phyloP scores from a whole-genome alignment of 2,113 vertebrate genomes.

The Nycticryphes semicollaris region DNA sequence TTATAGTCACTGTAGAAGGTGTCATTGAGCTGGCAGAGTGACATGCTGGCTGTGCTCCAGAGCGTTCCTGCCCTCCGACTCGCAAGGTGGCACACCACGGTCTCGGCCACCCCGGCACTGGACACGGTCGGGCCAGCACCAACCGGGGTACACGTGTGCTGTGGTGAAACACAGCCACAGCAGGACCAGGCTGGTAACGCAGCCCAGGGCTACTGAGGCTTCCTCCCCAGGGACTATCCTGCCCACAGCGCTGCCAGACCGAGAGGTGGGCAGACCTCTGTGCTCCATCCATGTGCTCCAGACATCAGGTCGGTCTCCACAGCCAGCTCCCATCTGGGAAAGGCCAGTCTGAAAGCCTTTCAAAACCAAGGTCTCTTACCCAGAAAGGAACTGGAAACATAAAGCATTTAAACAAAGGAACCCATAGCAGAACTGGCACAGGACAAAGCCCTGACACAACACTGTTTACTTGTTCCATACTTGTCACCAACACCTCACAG shows the following conservation, averaged over 20 bases:
- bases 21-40: neutral
- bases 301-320: fast-evolving
- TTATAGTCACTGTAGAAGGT: neutral
- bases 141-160: fast-evolving
- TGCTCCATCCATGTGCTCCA: fast-evolving
- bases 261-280: fast-evolving
- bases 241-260: fast-evolving
- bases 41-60: fast-evolving
- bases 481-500: neutral
- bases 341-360: too few relatives aligned
- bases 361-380: neutral
- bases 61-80: neutral
- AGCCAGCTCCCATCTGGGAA: neutral
- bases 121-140: fast-evolving
- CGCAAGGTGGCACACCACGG: fast-evolving
- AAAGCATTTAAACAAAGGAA: neutral
- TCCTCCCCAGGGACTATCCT: neutral
- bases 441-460: neutral
- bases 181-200: fast-evolving
- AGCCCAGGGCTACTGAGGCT: neutral
- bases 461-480: neutral
- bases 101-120: fast-evolving
- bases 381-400: neutral
- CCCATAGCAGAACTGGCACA: neutral
- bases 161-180: fast-evolving